phyloP scores from a whole-genome alignment of 1,140 invertebrate genomes.

The Lordiphosa mommai region DNA sequence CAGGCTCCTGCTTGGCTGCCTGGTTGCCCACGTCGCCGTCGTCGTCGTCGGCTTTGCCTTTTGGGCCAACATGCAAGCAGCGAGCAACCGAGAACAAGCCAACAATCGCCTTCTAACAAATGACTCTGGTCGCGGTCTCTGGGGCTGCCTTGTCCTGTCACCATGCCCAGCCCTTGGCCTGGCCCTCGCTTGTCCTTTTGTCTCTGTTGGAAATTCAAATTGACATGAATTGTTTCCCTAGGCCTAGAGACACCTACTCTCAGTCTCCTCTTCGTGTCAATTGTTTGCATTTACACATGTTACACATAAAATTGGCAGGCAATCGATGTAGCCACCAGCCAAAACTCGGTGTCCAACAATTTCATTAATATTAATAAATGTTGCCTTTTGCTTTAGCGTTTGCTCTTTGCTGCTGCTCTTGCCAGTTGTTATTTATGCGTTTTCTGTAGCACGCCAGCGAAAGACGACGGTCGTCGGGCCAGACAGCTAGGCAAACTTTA shows the following conservation, averaged over 20 bases:
- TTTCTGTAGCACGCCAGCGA: slow-evolving; percentile 1
- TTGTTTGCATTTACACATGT: slow-evolving; percentile 77
- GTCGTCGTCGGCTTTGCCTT: slow-evolving; percentile 52
- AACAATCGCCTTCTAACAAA: slow-evolving; percentile 79
- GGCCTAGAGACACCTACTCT: slow-evolving; percentile 43
- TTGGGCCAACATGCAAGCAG: slow-evolving; percentile 57
- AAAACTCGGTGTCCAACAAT: slow-evolving; percentile 42
- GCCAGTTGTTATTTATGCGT: slow-evolving; percentile 56
- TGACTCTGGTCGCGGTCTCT: slow-evolving; percentile 66
- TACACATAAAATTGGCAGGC: slow-evolving; percentile 76
- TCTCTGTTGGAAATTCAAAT: slow-evolving; percentile 76
- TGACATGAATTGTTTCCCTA: slow-evolving; percentile 67
- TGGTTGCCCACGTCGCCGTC: slow-evolving; percentile 4
- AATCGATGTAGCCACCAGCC: slow-evolving; percentile 34
- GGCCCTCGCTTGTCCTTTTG: slow-evolving; percentile 57
- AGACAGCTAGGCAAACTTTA: slow-evolving; percentile 45
- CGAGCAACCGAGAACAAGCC: slow-evolving; percentile 28
- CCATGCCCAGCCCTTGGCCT: not conserved
- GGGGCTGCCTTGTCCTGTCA: slow-evolving; percentile 67
- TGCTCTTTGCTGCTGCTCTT: slow-evolving; percentile 41
- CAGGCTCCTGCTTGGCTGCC: slow-evolving; percentile 47
- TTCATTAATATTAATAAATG: slow-evolving; percentile 77
- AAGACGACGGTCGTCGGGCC: slow-evolving; percentile 2
- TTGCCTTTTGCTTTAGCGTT: slow-evolving; percentile 19
- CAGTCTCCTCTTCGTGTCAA: slow-evolving; percentile 55